Percentiles rank a stretch among this genome's conserved stretches.
These are phyloP conservation scores for Trichonephila inaurata DNA, from an alignment of 1,140 invertebrate genomes.

Conservation along the genomic window DNA sequence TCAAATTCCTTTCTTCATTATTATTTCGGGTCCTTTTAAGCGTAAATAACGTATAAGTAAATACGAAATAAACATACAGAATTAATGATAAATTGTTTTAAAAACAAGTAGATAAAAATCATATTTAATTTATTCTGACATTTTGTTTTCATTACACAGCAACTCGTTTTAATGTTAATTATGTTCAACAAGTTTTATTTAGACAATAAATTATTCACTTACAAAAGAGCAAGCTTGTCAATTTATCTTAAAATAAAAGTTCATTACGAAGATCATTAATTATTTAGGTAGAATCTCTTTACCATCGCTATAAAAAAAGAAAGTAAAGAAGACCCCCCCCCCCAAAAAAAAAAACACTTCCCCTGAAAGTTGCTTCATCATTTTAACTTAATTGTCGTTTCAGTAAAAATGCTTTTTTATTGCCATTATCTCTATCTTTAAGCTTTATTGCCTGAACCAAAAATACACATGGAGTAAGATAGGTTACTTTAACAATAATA, in stretches of 20 bases:
- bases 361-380: background rate
- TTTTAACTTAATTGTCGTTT: slow-evolving; percentile 31
- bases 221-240: background rate
- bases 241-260: background rate
- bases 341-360: background rate
- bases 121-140: background rate
- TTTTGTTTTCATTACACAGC: background rate
- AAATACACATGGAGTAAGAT: background rate
- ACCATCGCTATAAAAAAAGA: background rate
- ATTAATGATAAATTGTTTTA: too few relatives aligned
- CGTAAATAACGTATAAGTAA: too few relatives aligned
- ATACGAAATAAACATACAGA: too few relatives aligned
- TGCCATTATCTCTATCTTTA: background rate
- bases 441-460: background rate
- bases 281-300: background rate
- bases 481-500: background rate
- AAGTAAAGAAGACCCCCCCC: too few relatives aligned
- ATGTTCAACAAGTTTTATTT: slow-evolving; percentile 6
- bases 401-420: background rate
- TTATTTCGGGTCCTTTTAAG: too few relatives aligned
- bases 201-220: slow-evolving; percentile 24
- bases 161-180: background rate
- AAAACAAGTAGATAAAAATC: background rate
- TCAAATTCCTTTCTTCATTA: too few relatives aligned
- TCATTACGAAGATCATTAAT: background rate